Base-by-base conservation (phyloP, 1,140 invertebrate species). In the Meteorus sp. region DNA sequence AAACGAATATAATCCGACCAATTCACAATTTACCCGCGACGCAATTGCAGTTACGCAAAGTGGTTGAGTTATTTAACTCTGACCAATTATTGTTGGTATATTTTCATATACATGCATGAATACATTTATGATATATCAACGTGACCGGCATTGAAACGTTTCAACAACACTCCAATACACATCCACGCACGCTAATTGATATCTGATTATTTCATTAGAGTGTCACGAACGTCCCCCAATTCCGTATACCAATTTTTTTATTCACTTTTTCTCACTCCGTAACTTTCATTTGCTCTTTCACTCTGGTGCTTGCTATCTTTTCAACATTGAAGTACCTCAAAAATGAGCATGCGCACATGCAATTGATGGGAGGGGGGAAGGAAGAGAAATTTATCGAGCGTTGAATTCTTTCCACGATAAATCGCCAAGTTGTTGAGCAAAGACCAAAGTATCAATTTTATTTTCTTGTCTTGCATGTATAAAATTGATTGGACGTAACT, bases 21-120 rank as follows among this genome's bases (percentile, higher is more conserved):
- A 72, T 73, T 73, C 70, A 69, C 70, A 64, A 61, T 61, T 72
- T 71, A 72, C 72, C 71, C 9, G 9, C 60, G 66, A 66, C 71
- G 69, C 70, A 61, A 72, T 71, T 66, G 70, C 59, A 70, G 68
- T 71, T 69, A 72, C 70, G 72, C 70, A 61, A 72, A 60, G 23
- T 66, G 61, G 60, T 62, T 60, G 59, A n/a, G 63, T 65, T 56
- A 48, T 44, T 53, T 56, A 44, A 64, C 50, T 63, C 69, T 60
- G 63, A 67, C 62, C 51, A 19, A n/a, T n/a, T n/a, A 1, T 17
- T 31, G 52, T 20, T 23, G 47, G 25, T 56, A 43, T 59, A 59
- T 72, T 66, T 69, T n/a, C n/a, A n/a, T n/a, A n/a, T n/a, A n/a
- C n/a, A n/a, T n/a, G n/a, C n/a, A n/a, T n/a, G n/a, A n/a, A n/a